Conservation (phyloP, 2,888 invertebrate genomes). For the Trichogramma evanescens region DNA sequence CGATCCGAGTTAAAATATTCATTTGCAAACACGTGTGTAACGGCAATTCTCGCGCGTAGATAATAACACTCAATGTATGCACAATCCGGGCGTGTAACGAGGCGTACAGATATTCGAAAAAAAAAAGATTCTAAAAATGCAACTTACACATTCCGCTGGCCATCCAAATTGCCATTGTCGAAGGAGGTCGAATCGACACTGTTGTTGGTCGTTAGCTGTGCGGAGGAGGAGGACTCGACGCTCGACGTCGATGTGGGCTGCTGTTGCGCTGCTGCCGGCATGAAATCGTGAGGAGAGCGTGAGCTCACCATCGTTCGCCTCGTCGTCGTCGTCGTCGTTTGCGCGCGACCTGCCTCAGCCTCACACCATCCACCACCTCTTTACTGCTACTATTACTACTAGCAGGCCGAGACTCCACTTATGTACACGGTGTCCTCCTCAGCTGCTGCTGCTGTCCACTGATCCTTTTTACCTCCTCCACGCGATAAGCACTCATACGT, state of each 20-base stretch:
- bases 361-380: background rate
- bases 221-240: background rate
- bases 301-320: constrained; percentile 40
- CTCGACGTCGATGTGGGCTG: constrained; percentile 7
- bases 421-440: no score
- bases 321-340: background rate
- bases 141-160: no score
- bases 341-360: background rate
- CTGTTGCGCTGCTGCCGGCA: constrained; percentile 10
- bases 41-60: no score
- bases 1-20: no score
- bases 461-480: background rate
- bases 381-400: constrained; percentile 1
- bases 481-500: background rate
- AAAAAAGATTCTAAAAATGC: no score
- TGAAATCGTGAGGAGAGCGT: constrained; percentile 26
- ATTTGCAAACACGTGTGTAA: no score
- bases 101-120: no score
- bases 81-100: no score
- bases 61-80: no score
- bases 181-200: no score
- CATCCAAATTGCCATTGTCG: no score
- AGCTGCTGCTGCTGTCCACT: background rate
- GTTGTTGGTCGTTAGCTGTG: background rate
- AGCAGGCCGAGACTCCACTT: no score